Base-by-base conservation (phyloP, 2,113 vertebrate species). In the Sphyrna mokarran region DNA sequence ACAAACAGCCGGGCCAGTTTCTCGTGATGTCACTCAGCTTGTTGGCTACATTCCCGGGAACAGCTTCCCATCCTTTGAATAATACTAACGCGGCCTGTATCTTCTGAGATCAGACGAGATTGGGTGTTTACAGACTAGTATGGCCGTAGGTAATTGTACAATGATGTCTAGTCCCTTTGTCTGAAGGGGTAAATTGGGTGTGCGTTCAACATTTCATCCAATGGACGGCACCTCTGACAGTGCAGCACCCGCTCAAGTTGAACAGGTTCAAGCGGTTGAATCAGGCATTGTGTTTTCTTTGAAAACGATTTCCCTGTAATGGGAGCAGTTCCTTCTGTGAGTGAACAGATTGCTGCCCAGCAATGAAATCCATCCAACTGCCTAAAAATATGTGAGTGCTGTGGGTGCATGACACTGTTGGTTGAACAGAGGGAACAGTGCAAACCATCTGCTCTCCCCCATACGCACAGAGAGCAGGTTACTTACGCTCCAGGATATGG, bases 361-460 rank as follows among this genome's bases (percentile, higher is more conserved):
- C 14, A 66, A 91, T 58, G 85, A 29, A 87, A 54, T 87, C 89
- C 89, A 63, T 91, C 89, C 89, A 61, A 93, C 33, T 93, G 89
- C n/a, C 33, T 93, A 93, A 93, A 93, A 93, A 22, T 63, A 54
- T n/a, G 11, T 93, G 61, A 93, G 89, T 11, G 20, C 89, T 37
- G 14, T 93, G 61, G 61, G 66, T 66, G 89, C 20, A 29, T 66
- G 89, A 37, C 16, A 37, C 61, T 37, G 22, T 66, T 93, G n/a
- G 89, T 93, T 93, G 61, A 66, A 66, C 89, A 68, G 89, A n/a
- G n/a, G n/a, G 16, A 29, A 68, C n/a, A 33, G 61, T 93, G 61
- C 8, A 16, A 66, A 8, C 89, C 89, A 68, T 93, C 89, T 93
- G 89, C 18, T 66, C 66, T 93, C 29, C n/a, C 18, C 61, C 61